Evolutionary conservation across 2,113 vertebrate species (phyloP).

Genomic region (Perccottus glenii): DNA sequence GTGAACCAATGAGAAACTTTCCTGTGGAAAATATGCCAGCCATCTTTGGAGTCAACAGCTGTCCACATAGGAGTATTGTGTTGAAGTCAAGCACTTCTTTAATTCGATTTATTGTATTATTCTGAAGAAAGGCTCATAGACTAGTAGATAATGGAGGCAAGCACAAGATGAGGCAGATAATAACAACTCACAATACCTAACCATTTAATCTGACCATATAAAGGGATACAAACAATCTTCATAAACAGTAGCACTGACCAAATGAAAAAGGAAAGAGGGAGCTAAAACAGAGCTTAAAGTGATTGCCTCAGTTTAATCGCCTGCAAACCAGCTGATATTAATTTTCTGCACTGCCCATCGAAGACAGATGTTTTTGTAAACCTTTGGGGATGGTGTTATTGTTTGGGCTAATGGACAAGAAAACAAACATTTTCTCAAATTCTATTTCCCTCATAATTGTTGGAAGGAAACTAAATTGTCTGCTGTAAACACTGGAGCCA

Average conservation of each 20-base stretch:
- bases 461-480: slow-evolving; percentile 98
- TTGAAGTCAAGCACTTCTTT: no score
- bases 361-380: slow-evolving; percentile 82
- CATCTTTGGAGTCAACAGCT: no score
- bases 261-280: slow-evolving; percentile 21
- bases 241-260: slow-evolving; percentile 16
- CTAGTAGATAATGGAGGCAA: not conserved
- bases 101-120: no score
- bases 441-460: slow-evolving; percentile 99
- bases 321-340: slow-evolving; percentile 68
- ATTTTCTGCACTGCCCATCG: slow-evolving; percentile 77
- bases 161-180: slow-evolving; percentile 21
- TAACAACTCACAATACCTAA: slow-evolving; percentile 27
- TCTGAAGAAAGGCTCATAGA: no score
- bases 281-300: slow-evolving; percentile 11
- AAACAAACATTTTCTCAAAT: slow-evolving; percentile 98
- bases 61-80: no score
- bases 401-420: slow-evolving; percentile 91
- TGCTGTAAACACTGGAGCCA: slow-evolving; percentile 89
- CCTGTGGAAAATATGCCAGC: no score
- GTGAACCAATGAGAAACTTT: no score
- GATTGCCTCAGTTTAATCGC: slow-evolving; percentile 57
- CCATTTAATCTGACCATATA: slow-evolving; percentile 40
- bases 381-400: slow-evolving; percentile 86
- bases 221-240: slow-evolving; percentile 22